Conservation (phyloP, 2,797 vertebrate genomes). For the Vireo griseus region DNA sequence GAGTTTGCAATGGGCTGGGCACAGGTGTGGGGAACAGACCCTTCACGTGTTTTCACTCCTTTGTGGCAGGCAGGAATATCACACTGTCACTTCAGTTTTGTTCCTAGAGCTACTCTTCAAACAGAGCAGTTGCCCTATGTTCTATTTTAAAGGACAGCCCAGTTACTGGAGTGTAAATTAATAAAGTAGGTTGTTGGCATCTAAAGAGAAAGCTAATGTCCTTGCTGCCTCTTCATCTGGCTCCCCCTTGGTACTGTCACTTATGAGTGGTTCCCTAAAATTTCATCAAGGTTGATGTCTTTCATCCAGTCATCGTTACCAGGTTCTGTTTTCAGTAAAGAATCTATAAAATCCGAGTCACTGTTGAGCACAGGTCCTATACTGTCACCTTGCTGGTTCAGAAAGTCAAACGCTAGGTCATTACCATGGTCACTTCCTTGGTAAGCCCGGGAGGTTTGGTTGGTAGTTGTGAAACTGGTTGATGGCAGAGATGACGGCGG, state of each 20-base stretch:
- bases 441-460: slow-evolving; percentile 76
- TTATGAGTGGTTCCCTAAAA: slow-evolving; percentile 91
- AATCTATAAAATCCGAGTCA: slow-evolving; percentile 97
- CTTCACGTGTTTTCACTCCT: not conserved
- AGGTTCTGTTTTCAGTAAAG: slow-evolving; percentile 93
- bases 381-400: slow-evolving; percentile 87
- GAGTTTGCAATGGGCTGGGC: not conserved
- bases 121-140: not conserved
- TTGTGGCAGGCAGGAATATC: not conserved
- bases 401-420: slow-evolving; percentile 91
- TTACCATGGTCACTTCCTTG: slow-evolving; percentile 80
- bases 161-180: slow-evolving; percentile 29
- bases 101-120: slow-evolving; percentile 33
- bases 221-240: slow-evolving; percentile 24
- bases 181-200: slow-evolving; percentile 27
- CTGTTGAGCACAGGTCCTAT: slow-evolving; percentile 90
- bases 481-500: slow-evolving; percentile 80
- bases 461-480: slow-evolving; percentile 77
- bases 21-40: not conserved
- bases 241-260: not conserved
- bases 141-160: not conserved
- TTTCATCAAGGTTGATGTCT: slow-evolving; percentile 97
- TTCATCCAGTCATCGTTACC: slow-evolving; percentile 99
- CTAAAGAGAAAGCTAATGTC: slow-evolving; percentile 14
- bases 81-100: slow-evolving; percentile 23